A percentile compares a stretch with the other conserved stretches of the same genome.
phyloP scores from a whole-genome alignment of 2,797 vertebrate genomes.

The Clarias laeviceps region DNA sequence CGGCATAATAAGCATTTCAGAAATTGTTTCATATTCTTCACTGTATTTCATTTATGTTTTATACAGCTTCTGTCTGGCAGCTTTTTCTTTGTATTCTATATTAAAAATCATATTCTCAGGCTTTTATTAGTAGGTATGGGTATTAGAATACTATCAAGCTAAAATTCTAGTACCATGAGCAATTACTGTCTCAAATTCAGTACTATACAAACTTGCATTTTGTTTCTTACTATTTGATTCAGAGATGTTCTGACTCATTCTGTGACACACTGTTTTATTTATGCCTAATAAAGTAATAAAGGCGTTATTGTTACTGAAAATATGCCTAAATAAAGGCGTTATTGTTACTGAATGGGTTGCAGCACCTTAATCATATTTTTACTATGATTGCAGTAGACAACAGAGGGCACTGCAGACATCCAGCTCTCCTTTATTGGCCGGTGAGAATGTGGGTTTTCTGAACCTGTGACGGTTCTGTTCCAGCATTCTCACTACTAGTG shows the following conservation, averaged over 20 bases:
- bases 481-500: slow-evolving; percentile 16
- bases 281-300: not conserved
- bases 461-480: slow-evolving; percentile 10
- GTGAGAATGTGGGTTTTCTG: slow-evolving; percentile 1
- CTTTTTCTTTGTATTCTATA: not conserved
- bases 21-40: not conserved
- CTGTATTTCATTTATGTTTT: not conserved
- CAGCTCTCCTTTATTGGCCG: not conserved
- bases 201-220: not conserved
- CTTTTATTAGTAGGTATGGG: not conserved
- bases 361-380: not conserved
- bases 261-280: not conserved
- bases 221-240: not conserved
- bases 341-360: not conserved
- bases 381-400: slow-evolving; percentile 35
- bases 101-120: not conserved
- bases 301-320: too few relatives aligned
- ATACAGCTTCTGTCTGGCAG: not conserved
- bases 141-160: not conserved
- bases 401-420: slow-evolving; percentile 55
- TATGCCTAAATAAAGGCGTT: too few relatives aligned
- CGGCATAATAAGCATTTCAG: not conserved
- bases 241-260: not conserved
- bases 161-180: not conserved
- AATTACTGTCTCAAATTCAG: not conserved